Conservation (phyloP, 2,113 vertebrate genomes). For the Erpornis zantholeuca region DNA sequence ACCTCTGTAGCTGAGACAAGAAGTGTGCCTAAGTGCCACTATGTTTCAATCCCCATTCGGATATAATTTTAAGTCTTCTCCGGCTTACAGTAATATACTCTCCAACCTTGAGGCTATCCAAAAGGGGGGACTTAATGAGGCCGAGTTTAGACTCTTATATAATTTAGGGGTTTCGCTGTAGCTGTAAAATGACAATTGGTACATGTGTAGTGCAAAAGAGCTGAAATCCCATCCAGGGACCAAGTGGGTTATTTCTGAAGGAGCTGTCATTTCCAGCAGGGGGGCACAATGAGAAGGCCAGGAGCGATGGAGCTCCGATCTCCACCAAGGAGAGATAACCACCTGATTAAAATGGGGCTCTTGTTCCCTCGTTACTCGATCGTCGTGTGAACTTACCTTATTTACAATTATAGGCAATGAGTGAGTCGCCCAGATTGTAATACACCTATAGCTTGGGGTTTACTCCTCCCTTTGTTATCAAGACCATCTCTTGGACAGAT, state of each 20-base stretch:
- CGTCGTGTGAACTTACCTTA: slow-evolving; percentile 90
- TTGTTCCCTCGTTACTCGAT: slow-evolving; percentile 89
- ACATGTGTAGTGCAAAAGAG: slow-evolving; percentile 72
- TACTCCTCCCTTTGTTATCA: background rate
- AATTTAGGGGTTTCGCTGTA: slow-evolving; percentile 50
- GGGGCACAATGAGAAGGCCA: slow-evolving; percentile 69
- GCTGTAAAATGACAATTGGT: slow-evolving; percentile 51
- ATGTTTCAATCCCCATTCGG: background rate
- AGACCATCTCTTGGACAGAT: background rate
- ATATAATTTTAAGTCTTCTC: slow-evolving; percentile 45
- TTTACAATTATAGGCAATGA: slow-evolving; percentile 82
- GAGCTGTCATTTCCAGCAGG: slow-evolving; percentile 81
- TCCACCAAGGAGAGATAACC: slow-evolving; percentile 86
- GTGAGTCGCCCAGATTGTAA: slow-evolving; percentile 47
- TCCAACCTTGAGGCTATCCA: background rate
- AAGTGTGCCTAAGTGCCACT: background rate
- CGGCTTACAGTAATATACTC: slow-evolving; percentile 18
- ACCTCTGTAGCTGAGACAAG: slow-evolving; percentile 31
- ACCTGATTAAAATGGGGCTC: slow-evolving; percentile 87
- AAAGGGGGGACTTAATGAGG: slow-evolving; percentile 2
- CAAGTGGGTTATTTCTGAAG: slow-evolving; percentile 74
- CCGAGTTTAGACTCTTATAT: slow-evolving; percentile 42
- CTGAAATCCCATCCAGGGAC: slow-evolving; percentile 84
- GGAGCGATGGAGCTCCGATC: slow-evolving; percentile 83
- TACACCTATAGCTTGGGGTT: slow-evolving; percentile 13